Evolutionary conservation across 2,888 invertebrate genomes (phyloP), one percentile per base, ranked within the genome.

Genomic region (Scotopteryx bipunctaria): DNA sequence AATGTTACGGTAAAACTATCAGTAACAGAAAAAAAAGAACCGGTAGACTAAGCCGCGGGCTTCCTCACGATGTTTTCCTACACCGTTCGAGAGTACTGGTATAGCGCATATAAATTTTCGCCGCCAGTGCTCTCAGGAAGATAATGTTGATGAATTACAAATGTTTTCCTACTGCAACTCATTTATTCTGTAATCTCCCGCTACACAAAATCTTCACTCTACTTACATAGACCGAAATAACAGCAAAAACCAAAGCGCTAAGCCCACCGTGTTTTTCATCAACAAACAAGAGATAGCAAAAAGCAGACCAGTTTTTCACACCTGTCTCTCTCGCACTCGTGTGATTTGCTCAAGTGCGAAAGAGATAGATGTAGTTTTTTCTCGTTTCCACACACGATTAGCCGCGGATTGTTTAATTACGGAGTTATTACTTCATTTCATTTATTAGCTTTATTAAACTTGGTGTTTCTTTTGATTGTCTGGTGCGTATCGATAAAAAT

Each of bases 311-410:
- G 33, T 33, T 43, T 36, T 32, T 31, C 17, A 13, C 27, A 11
- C 27, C 27, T 27, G 27, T 27, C 27, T 27, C 27, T 11, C 27
- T 27, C 27, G 4, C 8, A 5, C 11, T 27, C 11, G 11, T 27
- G 2, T 8, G 9, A 36, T 32, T 37, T 49, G 31, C 42, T 36
- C n/a, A n/a, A n/a, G n/a, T n/a, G n/a, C n/a, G n/a, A n/a, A n/a
- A n/a, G n/a, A n/a, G 17, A 14, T 19, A 47, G 45, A 38, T 49
- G 45, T 49, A 27, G 29, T 32, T 38, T 42, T 25, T 32, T 52
- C 46, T 42, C 38, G 33, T 62, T 57, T 48, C 33, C 45, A 48
- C 41, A 53, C 49, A 27, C 17, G 43, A 52, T 53, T 58, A 41
- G 38, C 33, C 11, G 33, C 40, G 17, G 32, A 48, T 44, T 48